Conservation (phyloP, 2,113 vertebrate genomes). For the Mirza zaza region DNA sequence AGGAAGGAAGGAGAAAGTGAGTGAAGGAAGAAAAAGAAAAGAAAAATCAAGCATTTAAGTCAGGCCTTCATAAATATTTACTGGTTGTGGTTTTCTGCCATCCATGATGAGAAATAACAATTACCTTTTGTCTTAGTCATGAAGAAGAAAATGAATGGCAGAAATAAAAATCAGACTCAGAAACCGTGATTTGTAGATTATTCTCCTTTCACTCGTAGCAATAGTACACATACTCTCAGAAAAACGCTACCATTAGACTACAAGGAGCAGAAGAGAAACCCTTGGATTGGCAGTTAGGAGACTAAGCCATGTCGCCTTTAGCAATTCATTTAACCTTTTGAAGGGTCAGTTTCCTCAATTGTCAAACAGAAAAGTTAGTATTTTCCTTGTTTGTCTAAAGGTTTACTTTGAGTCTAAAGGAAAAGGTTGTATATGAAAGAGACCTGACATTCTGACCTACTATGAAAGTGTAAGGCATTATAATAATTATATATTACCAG, state of each 20-base stretch:
- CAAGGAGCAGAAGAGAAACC: not conserved
- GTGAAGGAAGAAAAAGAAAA: too few relatives aligned
- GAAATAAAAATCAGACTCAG: not conserved
- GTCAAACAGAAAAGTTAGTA: not conserved
- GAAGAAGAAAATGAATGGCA: not conserved
- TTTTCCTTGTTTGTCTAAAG: not conserved
- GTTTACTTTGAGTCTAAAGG: not conserved
- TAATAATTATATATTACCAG: not conserved
- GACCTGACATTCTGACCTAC: not conserved
- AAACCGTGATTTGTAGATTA: not conserved
- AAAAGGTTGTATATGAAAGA: not conserved
- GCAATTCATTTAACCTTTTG: not conserved
- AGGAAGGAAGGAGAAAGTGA: too few relatives aligned
- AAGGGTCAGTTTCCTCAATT: not conserved
- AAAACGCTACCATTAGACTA: not conserved
- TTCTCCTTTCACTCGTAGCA: not conserved
- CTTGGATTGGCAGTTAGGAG: not conserved
- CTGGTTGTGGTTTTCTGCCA: not conserved
- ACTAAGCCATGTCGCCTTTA: not conserved
- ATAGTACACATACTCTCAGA: not conserved
- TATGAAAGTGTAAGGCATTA: not conserved
- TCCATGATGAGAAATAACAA: not conserved
- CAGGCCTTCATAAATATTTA: not conserved
- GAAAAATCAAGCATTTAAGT: not conserved
- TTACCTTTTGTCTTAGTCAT: not conserved